phyloP scores from a whole-genome alignment of 2,888 invertebrate species.

The Aspidiotus rigidus region DNA sequence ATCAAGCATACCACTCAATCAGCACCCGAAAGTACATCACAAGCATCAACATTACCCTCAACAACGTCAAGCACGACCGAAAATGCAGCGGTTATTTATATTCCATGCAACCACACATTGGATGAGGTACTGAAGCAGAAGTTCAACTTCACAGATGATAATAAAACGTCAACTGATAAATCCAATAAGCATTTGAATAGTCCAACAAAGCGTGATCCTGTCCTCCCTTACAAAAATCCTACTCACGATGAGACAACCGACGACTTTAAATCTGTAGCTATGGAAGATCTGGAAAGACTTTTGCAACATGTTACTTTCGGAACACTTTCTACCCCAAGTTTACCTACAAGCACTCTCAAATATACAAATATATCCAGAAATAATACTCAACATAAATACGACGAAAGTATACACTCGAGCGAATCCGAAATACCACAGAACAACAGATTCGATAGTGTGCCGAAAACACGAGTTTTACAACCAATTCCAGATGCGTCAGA shows the following conservation, averaged over 20 bases:
- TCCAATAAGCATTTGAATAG: neutral
- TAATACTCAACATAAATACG: neutral
- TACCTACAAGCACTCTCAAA: neutral
- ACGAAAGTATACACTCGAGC: neutral
- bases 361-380: neutral
- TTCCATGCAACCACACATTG: conserved; percentile 13
- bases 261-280: neutral
- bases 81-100: conserved; percentile 14
- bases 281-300: neutral
- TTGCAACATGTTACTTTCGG: neutral
- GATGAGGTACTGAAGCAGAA: neutral
- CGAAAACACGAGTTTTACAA: neutral
- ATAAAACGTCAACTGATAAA: neutral
- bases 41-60: neutral
- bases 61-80: conserved; percentile 4
- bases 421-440: neutral
- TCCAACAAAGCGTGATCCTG: neutral
- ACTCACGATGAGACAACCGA: neutral
- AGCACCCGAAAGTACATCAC: neutral
- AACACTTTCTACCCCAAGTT: neutral
- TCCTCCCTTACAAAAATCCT: neutral
- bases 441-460: neutral
- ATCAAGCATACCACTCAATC: conserved; percentile 7
- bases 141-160: neutral
- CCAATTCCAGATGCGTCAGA: neutral